These are phyloP conservation scores for Lepus timidus DNA, from an alignment of 2,113 vertebrate species.

Conservation along the genomic window DNA sequence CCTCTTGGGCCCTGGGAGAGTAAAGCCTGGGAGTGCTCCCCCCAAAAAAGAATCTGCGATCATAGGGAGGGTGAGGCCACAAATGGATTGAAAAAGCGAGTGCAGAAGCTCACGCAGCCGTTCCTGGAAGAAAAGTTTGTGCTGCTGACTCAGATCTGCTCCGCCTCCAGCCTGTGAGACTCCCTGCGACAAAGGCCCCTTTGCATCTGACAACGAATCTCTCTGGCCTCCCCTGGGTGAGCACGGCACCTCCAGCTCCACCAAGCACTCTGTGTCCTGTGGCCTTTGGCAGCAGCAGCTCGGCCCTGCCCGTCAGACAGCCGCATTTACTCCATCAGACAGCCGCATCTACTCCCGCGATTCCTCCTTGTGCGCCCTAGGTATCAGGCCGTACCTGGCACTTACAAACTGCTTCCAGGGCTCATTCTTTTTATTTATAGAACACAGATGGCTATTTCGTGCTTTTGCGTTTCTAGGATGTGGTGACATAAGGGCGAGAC, in stretches of 20 bases:
- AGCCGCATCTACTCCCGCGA: neutral
- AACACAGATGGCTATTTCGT: neutral
- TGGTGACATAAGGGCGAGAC: neutral
- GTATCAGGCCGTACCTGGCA: neutral
- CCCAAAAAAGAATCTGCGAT: neutral
- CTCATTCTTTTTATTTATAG: neutral
- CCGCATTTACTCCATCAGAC: too few species aligned
- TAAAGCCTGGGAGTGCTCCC: neutral
- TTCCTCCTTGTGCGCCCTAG: neutral
- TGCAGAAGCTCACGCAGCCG: neutral
- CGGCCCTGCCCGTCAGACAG: neutral
- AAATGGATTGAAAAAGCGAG: neutral
- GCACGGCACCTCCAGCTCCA: neutral
- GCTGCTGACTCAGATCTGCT: neutral
- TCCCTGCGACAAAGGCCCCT: neutral
- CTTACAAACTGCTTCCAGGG: neutral
- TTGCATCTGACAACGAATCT: neutral
- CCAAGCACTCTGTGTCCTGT: neutral
- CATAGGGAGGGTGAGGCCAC: neutral
- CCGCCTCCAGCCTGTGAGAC: neutral
- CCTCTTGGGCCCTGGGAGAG: neutral
- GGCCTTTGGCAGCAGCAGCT: neutral
- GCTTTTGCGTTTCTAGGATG: constrained; percentile 41
- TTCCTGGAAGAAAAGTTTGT: neutral
- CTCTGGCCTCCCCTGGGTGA: neutral